phyloP scores from a whole-genome alignment of 2,113 vertebrate genomes.

The Nematolebias whitei region DNA sequence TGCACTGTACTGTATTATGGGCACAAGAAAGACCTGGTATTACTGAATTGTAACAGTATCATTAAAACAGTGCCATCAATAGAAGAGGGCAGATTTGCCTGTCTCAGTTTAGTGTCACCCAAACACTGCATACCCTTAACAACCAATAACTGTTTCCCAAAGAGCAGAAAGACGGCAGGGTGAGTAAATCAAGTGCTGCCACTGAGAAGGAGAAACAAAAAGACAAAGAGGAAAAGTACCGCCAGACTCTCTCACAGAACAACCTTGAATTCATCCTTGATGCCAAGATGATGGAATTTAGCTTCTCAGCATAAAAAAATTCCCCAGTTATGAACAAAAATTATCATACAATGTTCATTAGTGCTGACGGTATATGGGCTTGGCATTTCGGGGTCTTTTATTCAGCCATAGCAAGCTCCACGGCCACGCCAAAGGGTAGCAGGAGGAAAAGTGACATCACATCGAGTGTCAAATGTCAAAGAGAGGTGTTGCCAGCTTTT shows the following conservation, averaged over 20 bases:
- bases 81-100: slow-evolving; percentile 14
- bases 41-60: not conserved
- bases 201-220: slow-evolving; percentile 17
- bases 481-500: slow-evolving; percentile 37
- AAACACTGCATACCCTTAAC: slow-evolving; percentile 28
- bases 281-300: slow-evolving; percentile 58
- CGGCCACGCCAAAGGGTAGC: slow-evolving; percentile 15
- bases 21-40: too few species aligned
- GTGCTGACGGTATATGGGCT: slow-evolving; percentile 42
- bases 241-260: slow-evolving; percentile 40
- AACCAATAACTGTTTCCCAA: slow-evolving; percentile 57
- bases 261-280: slow-evolving; percentile 73
- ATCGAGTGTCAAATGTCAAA: slow-evolving; percentile 53
- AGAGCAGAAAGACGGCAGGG: slow-evolving; percentile 23
- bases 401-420: slow-evolving; percentile 64
- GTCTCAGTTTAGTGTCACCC: slow-evolving; percentile 7
- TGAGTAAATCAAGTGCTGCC: slow-evolving; percentile 56
- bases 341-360: slow-evolving; percentile 63
- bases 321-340: slow-evolving; percentile 61
- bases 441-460: slow-evolving; percentile 41
- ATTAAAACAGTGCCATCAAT: not conserved
- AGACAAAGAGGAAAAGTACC: slow-evolving; percentile 25
- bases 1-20: not conserved
- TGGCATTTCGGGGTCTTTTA: slow-evolving; percentile 64
- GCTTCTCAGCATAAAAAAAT: slow-evolving; percentile 63